phyloP scores from a whole-genome alignment of 2,113 vertebrate genomes.

The Butorides virescens region DNA sequence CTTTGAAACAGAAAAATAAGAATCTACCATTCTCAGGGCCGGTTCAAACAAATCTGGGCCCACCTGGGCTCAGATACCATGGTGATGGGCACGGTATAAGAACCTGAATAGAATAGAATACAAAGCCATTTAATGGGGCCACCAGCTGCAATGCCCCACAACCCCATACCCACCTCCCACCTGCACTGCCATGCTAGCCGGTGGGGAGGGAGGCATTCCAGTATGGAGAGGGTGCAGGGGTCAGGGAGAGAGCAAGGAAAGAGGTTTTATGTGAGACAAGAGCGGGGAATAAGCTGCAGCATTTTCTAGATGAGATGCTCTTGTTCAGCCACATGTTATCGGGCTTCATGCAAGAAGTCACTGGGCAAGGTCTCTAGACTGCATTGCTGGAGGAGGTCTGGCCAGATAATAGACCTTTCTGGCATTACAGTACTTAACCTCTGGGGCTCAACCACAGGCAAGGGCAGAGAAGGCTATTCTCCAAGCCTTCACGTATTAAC shows the following conservation, averaged over 20 bases:
- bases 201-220: slow-evolving; percentile 56
- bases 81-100: slow-evolving; percentile 74
- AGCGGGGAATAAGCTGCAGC: slow-evolving; percentile 30
- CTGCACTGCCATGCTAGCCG: slow-evolving; percentile 56
- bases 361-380: neutral
- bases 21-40: slow-evolving; percentile 73
- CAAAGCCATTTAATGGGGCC: slow-evolving; percentile 71
- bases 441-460: neutral
- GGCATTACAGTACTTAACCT: neutral
- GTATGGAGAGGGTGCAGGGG: slow-evolving; percentile 54
- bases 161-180: slow-evolving; percentile 48
- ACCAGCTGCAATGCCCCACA: neutral
- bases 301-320: slow-evolving; percentile 36
- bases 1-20: slow-evolving; percentile 72
- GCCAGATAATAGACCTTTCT: neutral
- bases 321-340: slow-evolving; percentile 16
- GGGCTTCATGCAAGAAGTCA: slow-evolving; percentile 50
- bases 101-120: slow-evolving; percentile 74
- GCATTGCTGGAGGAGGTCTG: neutral
- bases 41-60: slow-evolving; percentile 76
- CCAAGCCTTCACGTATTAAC: neutral
- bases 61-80: slow-evolving; percentile 74
- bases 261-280: slow-evolving; percentile 46
- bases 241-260: slow-evolving; percentile 17
- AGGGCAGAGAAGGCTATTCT: neutral